Evolutionary conservation across 2,888 invertebrate genomes (phyloP).

Genomic region (Chironomus tentans): DNA sequence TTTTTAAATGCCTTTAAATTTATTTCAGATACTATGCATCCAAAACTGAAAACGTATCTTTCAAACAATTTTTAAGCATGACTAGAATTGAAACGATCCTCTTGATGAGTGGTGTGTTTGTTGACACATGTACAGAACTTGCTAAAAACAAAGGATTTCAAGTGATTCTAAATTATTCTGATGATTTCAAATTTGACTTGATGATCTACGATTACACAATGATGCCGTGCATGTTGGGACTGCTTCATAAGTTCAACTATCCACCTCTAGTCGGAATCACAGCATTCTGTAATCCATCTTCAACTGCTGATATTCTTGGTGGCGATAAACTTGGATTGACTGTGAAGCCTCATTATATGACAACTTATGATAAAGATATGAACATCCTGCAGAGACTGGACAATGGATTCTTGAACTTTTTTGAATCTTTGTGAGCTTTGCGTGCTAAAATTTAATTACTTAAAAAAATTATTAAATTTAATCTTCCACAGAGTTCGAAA

Average conservation of each 20-base stretch:
- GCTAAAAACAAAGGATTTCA: constrained; percentile 31
- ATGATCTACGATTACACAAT: constrained; percentile 34
- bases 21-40: too few relatives aligned
- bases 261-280: constrained; percentile 33
- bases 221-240: constrained; percentile 32
- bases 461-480: too few relatives aligned
- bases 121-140: background rate
- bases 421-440: constrained; percentile 31
- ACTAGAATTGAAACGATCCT: too few relatives aligned
- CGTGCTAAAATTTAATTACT: background rate
- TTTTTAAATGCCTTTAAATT: too few relatives aligned
- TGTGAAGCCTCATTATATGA: constrained; percentile 26
- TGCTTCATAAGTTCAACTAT: constrained; percentile 34
- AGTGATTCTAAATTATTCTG: constrained; percentile 32
- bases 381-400: constrained; percentile 28
- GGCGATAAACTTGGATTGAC: constrained; percentile 28
- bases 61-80: too few relatives aligned
- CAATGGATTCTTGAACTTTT: constrained; percentile 28
- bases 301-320: constrained; percentile 28
- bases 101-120: too few relatives aligned
- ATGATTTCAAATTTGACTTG: constrained; percentile 35
- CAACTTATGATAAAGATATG: constrained; percentile 29
- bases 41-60: too few relatives aligned
- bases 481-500: background rate
- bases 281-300: constrained; percentile 30